phyloP scores from a whole-genome alignment of 2,888 invertebrate genomes.

The Phragmatobia fuliginosa region DNA sequence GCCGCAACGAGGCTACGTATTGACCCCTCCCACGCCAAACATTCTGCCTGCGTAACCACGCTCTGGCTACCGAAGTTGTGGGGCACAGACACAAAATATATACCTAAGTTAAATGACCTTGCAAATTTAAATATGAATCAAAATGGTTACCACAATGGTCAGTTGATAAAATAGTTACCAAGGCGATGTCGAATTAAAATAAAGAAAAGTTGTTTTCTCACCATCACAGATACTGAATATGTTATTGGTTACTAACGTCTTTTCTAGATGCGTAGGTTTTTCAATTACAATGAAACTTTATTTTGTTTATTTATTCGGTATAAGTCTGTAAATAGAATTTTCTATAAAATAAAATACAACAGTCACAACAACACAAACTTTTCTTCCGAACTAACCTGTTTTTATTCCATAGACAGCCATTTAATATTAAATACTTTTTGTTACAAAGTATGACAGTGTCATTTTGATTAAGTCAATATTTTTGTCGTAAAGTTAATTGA shows the following conservation, averaged over 20 bases:
- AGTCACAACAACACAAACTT: not conserved
- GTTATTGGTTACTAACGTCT: not conserved
- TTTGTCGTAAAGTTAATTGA: conserved; percentile 24
- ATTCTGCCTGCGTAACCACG: too few relatives aligned
- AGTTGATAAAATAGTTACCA: not conserved
- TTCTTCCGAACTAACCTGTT: not conserved
- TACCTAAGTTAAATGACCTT: not conserved
- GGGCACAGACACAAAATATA: not conserved
- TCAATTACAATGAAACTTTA: not conserved
- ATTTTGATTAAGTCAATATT: conserved; percentile 33
- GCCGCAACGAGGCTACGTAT: too few relatives aligned
- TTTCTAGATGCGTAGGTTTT: not conserved
- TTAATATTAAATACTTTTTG: conserved; percentile 14
- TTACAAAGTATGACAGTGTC: conserved; percentile 32
- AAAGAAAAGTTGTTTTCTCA: not conserved
- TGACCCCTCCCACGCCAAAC: too few relatives aligned
- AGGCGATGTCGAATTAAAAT: not conserved
- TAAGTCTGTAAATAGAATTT: not conserved
- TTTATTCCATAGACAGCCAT: conserved; percentile 12
- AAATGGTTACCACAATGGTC: not conserved
- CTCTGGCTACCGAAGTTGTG: too few relatives aligned
- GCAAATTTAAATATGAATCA: not conserved
- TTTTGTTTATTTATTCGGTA: not conserved
- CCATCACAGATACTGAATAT: not conserved
- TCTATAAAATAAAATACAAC: not conserved